Conservation (phyloP, 2,888 invertebrate genomes). For the Bugulina stolonifera region DNA sequence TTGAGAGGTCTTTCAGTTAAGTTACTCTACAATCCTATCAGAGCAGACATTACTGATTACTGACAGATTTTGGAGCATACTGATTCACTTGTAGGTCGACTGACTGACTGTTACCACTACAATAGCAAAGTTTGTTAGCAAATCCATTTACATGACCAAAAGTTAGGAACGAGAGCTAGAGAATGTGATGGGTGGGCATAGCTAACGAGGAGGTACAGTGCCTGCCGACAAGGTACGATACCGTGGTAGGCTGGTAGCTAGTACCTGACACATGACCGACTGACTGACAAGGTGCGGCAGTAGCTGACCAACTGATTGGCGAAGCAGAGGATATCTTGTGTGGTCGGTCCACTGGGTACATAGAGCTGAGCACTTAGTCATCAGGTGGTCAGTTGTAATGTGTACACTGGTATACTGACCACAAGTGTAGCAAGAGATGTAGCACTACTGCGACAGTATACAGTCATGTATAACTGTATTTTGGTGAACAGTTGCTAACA, state of each 20-base stretch:
- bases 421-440: not conserved
- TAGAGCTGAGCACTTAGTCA: not conserved
- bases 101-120: not conserved
- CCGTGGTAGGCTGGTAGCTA: not conserved
- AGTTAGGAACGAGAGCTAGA: not conserved
- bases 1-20: not conserved
- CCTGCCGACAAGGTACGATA: no score
- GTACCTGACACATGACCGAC: not conserved
- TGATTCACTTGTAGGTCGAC: not conserved
- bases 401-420: not conserved
- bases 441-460: not conserved
- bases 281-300: not conserved
- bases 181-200: no score
- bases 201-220: no score
- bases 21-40: not conserved
- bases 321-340: not conserved
- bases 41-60: no score
- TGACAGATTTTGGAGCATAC: no score
- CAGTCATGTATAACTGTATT: no score
- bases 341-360: not conserved
- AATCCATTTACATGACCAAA: not conserved
- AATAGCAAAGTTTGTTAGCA: not conserved
- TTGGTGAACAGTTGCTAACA: not conserved
- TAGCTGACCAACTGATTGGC: not conserved
- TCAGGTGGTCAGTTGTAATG: not conserved